Percentiles rank a stretch among this genome's conserved stretches.
phyloP scores from a whole-genome alignment of 2,113 vertebrate genomes.

The Brienomyrus longianalis region DNA sequence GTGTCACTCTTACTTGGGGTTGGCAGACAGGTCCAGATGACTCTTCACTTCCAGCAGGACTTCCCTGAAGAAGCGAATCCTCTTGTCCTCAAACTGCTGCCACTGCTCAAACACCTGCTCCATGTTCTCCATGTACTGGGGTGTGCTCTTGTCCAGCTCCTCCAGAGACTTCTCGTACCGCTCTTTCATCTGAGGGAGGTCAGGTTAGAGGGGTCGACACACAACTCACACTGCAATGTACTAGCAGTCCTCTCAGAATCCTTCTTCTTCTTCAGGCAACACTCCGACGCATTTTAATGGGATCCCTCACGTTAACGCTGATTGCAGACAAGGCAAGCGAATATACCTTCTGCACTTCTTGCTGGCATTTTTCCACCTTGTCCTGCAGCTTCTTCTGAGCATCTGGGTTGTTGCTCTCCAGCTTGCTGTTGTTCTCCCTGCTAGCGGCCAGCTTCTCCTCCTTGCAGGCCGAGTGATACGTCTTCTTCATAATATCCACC shows the following conservation, averaged over 20 bases:
- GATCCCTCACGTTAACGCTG: neutral
- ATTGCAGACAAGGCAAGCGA: neutral
- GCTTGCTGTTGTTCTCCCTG: constrained; percentile 82
- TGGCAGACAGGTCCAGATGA: constrained; percentile 86
- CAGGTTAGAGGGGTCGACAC: neutral
- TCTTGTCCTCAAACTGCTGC: constrained; percentile 91
- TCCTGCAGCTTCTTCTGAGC: constrained; percentile 93
- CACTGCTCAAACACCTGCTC: constrained; percentile 96
- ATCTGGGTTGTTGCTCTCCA: constrained; percentile 85
- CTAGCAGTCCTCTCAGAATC: neutral
- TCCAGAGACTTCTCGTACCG: constrained; percentile 87
- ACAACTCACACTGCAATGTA: neutral
- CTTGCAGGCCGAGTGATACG: constrained; percentile 85
- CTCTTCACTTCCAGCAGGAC: constrained; percentile 83
- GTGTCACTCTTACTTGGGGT: constrained; percentile 64
- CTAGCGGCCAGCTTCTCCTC: constrained; percentile 89
- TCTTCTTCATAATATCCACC: constrained; percentile 87
- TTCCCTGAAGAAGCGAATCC: constrained; percentile 82
- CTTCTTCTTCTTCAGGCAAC: neutral
- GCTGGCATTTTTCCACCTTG: constrained; percentile 93
- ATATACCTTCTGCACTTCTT: constrained; percentile 85
- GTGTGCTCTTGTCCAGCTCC: constrained; percentile 79
- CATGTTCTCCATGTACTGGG: constrained; percentile 98
- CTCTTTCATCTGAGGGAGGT: constrained; percentile 71
- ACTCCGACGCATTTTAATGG: neutral